These are phyloP conservation scores for Malaclemys terrapin DNA, from an alignment of 2,113 vertebrate genomes.

Conservation along the genomic window DNA sequence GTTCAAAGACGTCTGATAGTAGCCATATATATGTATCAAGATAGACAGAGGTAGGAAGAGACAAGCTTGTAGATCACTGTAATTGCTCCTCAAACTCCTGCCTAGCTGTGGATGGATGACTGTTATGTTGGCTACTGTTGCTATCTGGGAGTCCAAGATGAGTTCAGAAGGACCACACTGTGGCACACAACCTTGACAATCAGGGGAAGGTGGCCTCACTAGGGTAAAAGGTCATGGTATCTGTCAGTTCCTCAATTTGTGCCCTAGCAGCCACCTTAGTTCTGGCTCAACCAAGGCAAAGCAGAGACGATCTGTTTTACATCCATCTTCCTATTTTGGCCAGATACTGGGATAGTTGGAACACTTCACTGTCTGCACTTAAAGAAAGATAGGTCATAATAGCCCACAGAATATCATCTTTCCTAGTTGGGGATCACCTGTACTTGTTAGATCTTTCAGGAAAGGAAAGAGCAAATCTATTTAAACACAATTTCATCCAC, in stretches of 20 bases:
- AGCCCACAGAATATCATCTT: conserved; percentile 53
- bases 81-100: neutral
- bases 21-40: neutral
- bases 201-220: neutral
- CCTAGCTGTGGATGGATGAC: neutral
- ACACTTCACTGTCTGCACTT: conserved; percentile 44
- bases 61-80: neutral
- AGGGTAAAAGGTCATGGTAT: neutral
- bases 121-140: neutral
- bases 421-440: conserved; percentile 31
- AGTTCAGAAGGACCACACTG: neutral
- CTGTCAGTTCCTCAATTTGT: neutral
- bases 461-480: neutral
- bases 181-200: neutral
- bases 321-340: conserved; percentile 48
- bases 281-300: too few relatives aligned
- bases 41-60: neutral
- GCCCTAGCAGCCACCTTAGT: neutral
- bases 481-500: neutral
- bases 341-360: conserved; percentile 65
- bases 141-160: neutral
- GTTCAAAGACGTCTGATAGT: neutral
- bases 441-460: neutral
- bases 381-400: conserved; percentile 32
- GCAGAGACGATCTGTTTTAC: too few relatives aligned